Conservation (phyloP, 2,797 vertebrate genomes). For the Limnodromus scolopaceus region DNA sequence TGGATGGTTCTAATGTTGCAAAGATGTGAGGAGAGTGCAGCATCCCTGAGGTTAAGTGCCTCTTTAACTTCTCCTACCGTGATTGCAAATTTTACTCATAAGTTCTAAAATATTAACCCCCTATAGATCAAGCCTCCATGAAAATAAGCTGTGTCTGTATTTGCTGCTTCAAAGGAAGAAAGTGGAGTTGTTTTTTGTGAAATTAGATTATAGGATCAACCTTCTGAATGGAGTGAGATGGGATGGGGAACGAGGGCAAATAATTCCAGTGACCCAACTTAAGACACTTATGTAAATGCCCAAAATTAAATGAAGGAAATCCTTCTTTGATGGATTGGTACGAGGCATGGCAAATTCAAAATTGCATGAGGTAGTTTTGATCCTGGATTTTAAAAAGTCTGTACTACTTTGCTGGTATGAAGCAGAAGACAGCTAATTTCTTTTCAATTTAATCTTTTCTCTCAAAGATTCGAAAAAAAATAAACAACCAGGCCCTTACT, state of each 20-base stretch:
- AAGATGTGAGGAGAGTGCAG: neutral
- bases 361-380: slow-evolving; percentile 19
- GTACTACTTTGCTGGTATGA: neutral
- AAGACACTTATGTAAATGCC: slow-evolving; percentile 22
- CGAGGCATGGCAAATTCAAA: neutral
- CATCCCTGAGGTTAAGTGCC: neutral
- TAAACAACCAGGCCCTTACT: neutral
- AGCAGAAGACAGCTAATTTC: slow-evolving; percentile 5
- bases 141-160: neutral
- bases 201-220: neutral
- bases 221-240: neutral
- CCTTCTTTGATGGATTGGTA: neutral
- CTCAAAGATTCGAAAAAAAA: neutral
- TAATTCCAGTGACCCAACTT: slow-evolving; percentile 33
- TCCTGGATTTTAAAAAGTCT: slow-evolving; percentile 1
- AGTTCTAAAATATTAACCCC: neutral
- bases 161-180: neutral
- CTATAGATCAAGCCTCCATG: neutral
- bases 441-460: slow-evolving; percentile 16
- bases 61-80: neutral
- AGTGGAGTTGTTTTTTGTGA: neutral
- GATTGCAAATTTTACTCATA: neutral
- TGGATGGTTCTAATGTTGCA: neutral
- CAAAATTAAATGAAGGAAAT: slow-evolving; percentile 31
- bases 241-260: neutral